Conservation (phyloP, 2,797 vertebrate genomes). For the Neosilurus hyrtlii region DNA sequence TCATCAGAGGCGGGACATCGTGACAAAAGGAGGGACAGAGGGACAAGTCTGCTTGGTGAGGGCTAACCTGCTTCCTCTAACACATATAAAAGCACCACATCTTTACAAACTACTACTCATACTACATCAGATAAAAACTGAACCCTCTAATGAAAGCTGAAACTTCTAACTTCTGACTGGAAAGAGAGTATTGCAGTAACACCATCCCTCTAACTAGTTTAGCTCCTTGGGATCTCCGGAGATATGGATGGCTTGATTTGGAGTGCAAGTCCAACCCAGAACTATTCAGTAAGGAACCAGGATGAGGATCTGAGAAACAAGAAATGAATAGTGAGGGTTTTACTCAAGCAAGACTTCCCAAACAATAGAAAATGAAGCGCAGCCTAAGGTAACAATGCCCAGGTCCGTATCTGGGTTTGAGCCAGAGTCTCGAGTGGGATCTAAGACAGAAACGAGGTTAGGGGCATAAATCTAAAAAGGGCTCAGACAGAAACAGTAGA, state of each 20-base stretch:
- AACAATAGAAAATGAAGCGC: not conserved
- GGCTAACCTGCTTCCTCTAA: not conserved
- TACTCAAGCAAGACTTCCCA: not conserved
- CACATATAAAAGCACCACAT: not conserved
- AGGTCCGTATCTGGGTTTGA: not conserved
- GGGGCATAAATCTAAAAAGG: not conserved
- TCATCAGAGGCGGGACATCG: no score
- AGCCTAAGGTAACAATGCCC: slow-evolving; percentile 5
- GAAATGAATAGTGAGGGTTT: not conserved
- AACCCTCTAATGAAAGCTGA: not conserved
- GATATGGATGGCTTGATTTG: not conserved
- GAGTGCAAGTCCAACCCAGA: not conserved
- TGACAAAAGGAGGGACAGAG: no score
- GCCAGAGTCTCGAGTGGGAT: slow-evolving; percentile 1
- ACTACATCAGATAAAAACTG: not conserved
- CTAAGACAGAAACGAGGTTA: not conserved
- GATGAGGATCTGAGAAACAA: slow-evolving; percentile 1
- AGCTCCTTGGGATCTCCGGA: not conserved
- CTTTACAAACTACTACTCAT: not conserved
- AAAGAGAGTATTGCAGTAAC: not conserved
- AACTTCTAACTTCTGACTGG: not conserved
- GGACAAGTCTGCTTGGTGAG: not conserved
- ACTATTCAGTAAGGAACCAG: not conserved
- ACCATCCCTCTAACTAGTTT: not conserved
- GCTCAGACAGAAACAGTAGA: slow-evolving; percentile 1